phyloP scores from a whole-genome alignment of 2,113 vertebrate species.

The Paradoxurus hermaphroditus region DNA sequence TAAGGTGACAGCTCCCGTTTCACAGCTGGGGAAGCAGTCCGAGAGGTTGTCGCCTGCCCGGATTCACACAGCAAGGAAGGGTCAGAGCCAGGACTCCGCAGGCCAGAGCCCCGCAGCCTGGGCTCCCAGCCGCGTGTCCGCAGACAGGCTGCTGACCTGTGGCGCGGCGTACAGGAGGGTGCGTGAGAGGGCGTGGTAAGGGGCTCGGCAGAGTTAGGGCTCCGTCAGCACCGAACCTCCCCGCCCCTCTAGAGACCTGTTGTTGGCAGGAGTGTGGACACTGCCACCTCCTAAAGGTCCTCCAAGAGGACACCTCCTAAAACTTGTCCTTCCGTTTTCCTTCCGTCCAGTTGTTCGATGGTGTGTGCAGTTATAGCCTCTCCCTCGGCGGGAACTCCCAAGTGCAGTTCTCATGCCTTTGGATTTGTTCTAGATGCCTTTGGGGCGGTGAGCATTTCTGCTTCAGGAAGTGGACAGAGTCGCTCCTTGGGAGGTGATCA shows the following conservation, averaged over 20 bases:
- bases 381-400: not conserved
- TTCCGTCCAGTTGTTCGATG: no score
- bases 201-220: no score
- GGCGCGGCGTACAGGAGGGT: fast-evolving
- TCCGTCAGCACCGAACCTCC: not conserved
- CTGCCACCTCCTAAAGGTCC: no score
- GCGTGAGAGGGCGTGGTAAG: fast-evolving
- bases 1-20: not conserved
- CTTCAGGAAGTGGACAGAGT: not conserved
- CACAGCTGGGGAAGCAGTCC: not conserved
- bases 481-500: not conserved
- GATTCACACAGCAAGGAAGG: not conserved
- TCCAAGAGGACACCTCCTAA: not conserved
- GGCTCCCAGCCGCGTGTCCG: not conserved
- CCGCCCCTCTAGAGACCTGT: not conserved
- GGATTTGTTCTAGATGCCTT: no score
- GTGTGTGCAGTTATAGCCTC: not conserved
- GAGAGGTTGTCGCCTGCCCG: not conserved
- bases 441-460: not conserved
- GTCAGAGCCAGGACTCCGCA: not conserved
- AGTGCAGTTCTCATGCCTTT: not conserved
- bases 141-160: not conserved
- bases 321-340: no score
- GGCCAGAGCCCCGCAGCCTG: not conserved
- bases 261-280: not conserved